phyloP scores from a whole-genome alignment of 2,797 vertebrate genomes.

The Ispidina lecontei region DNA sequence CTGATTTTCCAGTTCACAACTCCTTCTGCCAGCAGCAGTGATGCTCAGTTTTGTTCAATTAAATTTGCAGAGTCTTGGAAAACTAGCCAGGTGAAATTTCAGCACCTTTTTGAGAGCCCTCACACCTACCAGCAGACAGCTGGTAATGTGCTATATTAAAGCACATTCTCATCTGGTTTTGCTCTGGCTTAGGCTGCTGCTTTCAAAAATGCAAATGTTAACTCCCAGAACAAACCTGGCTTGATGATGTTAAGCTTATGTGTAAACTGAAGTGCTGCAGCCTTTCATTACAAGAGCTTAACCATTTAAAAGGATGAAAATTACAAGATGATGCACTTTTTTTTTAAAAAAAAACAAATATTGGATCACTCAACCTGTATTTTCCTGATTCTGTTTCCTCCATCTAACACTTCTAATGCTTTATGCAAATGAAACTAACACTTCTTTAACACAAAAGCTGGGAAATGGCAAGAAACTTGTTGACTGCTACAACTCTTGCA shows the following conservation, averaged over 20 bases:
- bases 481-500: background rate
- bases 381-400: background rate
- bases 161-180: conserved; percentile 27
- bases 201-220: conserved; percentile 67
- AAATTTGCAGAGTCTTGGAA: background rate
- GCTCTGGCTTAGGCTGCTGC: conserved; percentile 35
- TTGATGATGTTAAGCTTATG: conserved; percentile 57
- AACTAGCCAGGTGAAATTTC: background rate
- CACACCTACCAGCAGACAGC: background rate
- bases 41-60: background rate
- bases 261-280: conserved; percentile 56
- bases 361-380: conserved; percentile 12
- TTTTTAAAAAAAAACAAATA: conserved; percentile 14
- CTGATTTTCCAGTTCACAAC: background rate
- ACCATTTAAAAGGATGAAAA: conserved; percentile 47
- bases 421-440: background rate
- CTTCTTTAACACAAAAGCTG: background rate
- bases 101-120: background rate
- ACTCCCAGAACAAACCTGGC: conserved; percentile 53
- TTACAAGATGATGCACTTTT: conserved; percentile 23
- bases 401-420: background rate
- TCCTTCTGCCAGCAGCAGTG: background rate
- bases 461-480: background rate
- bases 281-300: conserved; percentile 52
- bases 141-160: background rate